Percentiles rank a stretch among this genome's conserved stretches.
Evolutionary conservation across 64 coral and sea anemone genomes (phyloP).

Genomic region (Montipora capricornis): DNA sequence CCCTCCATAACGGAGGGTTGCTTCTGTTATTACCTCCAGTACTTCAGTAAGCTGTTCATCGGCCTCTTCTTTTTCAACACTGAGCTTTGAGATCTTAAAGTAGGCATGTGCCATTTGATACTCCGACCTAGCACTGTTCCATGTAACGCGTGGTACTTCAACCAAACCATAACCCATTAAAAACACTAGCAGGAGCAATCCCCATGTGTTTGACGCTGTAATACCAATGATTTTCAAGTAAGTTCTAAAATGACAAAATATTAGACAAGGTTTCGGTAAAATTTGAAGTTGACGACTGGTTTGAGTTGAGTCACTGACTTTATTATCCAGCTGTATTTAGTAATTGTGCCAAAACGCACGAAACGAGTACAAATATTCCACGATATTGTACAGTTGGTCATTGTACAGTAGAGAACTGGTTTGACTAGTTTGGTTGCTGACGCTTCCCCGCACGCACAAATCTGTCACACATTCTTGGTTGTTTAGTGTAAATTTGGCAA

Average conservation of each 20-base stretch:
- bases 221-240: slow-evolving; percentile 89
- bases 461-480: no score
- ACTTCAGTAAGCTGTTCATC: slow-evolving; percentile 96
- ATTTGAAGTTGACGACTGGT: no score
- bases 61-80: slow-evolving; percentile 95
- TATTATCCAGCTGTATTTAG: no score
- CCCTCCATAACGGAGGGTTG: not conserved
- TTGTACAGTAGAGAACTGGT: no score
- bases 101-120: slow-evolving; percentile 95
- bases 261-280: not conserved
- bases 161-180: slow-evolving; percentile 98
- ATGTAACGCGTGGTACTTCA: slow-evolving; percentile 88
- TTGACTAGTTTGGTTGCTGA: no score
- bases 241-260: not conserved
- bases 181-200: slow-evolving; percentile 86
- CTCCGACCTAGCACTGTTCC: slow-evolving; percentile 89
- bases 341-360: no score
- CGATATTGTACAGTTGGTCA: no score
- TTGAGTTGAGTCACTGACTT: no score
- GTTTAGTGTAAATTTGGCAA: no score
- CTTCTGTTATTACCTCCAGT: slow-evolving; percentile 64
- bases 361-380: no score
- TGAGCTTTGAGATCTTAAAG: slow-evolving; percentile 98
- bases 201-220: slow-evolving; percentile 98
- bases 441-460: no score